A percentile compares a stretch with the other conserved stretches of the same genome.
phyloP scores from a whole-genome alignment of 2,797 vertebrate genomes.

The Hemitrygon akajei region DNA sequence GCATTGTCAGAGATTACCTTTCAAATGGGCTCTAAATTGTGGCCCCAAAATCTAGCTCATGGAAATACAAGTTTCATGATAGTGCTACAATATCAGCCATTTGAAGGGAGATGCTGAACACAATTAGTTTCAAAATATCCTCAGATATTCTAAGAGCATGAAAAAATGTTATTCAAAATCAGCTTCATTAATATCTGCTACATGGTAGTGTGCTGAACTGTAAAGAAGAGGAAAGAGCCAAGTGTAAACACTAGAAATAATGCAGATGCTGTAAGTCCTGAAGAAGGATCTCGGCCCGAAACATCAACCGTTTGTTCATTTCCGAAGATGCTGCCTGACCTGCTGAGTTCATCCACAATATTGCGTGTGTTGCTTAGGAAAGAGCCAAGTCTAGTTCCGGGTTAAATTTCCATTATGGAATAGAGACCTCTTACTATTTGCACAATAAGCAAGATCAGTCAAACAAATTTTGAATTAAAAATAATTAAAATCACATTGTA shows the following conservation, averaged over 20 bases:
- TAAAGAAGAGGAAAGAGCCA: background rate
- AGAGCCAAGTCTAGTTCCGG: background rate
- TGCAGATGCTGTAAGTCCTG: too few species aligned
- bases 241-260: background rate
- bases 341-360: too few species aligned
- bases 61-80: background rate
- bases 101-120: background rate
- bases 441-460: background rate
- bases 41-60: background rate
- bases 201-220: background rate
- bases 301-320: too few species aligned
- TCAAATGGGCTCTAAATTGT: background rate
- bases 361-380: background rate
- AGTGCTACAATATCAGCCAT: background rate
- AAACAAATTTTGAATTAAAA: background rate
- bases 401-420: background rate
- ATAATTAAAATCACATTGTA: background rate
- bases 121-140: background rate
- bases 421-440: background rate
- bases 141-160: background rate
- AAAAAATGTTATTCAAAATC: background rate
- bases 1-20: background rate
- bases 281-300: too few species aligned
- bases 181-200: background rate
- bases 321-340: too few species aligned